Conservation (phyloP, 30 jellyfish, hydroid and myxozoan species). For the Aurelia sp. region DNA sequence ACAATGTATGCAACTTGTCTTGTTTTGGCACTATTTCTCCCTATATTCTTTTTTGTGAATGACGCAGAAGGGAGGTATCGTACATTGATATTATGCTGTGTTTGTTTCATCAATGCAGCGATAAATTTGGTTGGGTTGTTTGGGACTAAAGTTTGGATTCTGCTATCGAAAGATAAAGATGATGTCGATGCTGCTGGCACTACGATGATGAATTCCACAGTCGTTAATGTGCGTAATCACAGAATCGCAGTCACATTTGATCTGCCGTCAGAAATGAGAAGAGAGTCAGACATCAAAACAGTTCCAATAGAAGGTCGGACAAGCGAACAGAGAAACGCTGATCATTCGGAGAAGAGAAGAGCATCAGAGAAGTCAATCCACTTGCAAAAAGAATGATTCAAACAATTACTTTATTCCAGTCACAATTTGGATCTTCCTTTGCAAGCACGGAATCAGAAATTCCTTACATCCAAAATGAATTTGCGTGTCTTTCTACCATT, state of each 20-base stretch:
- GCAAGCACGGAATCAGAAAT: no score
- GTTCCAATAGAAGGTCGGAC: no score
- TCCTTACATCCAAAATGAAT: no score
- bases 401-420: no score
- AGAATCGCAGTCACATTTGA: neutral
- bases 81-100: slow-evolving; percentile 55
- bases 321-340: no score
- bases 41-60: slow-evolving; percentile 49
- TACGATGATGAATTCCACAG: slow-evolving; percentile 6
- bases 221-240: neutral
- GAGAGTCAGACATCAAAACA: no score
- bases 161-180: slow-evolving; percentile 30
- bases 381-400: no score
- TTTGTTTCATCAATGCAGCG: slow-evolving; percentile 70
- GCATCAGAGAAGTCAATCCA: no score
- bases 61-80: slow-evolving; percentile 65
- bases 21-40: slow-evolving; percentile 69
- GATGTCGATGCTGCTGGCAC: slow-evolving; percentile 28
- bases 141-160: slow-evolving; percentile 76
- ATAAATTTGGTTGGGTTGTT: slow-evolving; percentile 88
- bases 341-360: no score
- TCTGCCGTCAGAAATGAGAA: no score
- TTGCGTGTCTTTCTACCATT: no score
- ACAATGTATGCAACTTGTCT: slow-evolving; percentile 89
- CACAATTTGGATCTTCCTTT: no score